phyloP scores from a whole-genome alignment of 2,888 invertebrate species.

The Chalcosyrphus nemorum region DNA sequence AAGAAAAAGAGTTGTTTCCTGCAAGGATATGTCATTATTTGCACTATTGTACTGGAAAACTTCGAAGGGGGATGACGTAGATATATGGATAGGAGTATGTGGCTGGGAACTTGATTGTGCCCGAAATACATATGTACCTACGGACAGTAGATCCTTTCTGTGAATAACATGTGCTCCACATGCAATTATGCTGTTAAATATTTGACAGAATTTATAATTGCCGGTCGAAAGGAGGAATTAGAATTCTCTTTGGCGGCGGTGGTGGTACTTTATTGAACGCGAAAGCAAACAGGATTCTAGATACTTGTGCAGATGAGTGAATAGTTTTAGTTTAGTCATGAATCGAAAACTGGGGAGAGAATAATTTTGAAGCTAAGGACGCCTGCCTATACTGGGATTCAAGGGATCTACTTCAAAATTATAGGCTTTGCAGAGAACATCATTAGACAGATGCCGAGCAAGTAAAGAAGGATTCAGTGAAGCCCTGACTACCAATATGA shows the following conservation, averaged over 20 bases:
- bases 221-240: not conserved
- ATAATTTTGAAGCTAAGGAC: too few species aligned
- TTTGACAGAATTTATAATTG: slow-evolving; percentile 22
- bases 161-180: slow-evolving; percentile 5
- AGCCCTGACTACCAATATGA: too few species aligned
- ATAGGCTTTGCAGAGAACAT: too few species aligned
- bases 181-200: slow-evolving; percentile 22
- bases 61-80: not conserved
- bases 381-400: too few species aligned
- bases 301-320: too few species aligned
- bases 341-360: too few species aligned
- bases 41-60: slow-evolving; percentile 6
- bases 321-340: too few species aligned
- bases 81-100: too few species aligned
- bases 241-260: not conserved
- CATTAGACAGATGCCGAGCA: too few species aligned
- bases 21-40: slow-evolving; percentile 27
- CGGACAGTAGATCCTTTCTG: slow-evolving; percentile 1
- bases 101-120: not conserved
- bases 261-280: not conserved
- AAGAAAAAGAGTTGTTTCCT: not conserved
- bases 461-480: too few species aligned
- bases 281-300: too few species aligned
- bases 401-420: too few species aligned
- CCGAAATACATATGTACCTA: not conserved